phyloP scores from a whole-genome alignment of 1,140 invertebrate species.

The Plectrocnemia conspersa region DNA sequence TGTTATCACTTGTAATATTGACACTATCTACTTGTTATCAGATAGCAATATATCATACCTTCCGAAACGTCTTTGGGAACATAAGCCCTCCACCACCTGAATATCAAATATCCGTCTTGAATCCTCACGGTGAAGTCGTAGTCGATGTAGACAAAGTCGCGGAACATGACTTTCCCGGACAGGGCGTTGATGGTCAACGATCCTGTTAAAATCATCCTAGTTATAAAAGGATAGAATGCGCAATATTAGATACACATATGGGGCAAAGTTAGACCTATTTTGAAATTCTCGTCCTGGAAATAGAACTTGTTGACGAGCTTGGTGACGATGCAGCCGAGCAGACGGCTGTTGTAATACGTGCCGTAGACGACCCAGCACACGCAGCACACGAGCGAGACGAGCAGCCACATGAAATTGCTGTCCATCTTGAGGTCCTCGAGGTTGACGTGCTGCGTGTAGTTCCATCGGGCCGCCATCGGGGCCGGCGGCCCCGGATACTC shows the following conservation, averaged over 20 bases:
- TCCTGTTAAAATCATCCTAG: slow-evolving; percentile 55
- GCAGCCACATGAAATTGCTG: slow-evolving; percentile 69
- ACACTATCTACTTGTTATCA: too few relatives aligned
- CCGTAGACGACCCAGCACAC: slow-evolving; percentile 91
- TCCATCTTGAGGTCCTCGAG: slow-evolving; percentile 74
- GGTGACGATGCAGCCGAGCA: slow-evolving; percentile 85
- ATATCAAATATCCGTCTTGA: slow-evolving; percentile 96
- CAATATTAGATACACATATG: slow-evolving; percentile 15
- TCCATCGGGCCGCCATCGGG: slow-evolving; percentile 53
- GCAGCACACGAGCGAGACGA: slow-evolving; percentile 74
- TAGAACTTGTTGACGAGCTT: slow-evolving; percentile 85
- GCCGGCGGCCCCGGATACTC: not conserved
- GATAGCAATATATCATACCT: slow-evolving; percentile 54
- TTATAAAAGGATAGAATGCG: slow-evolving; percentile 25
- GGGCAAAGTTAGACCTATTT: slow-evolving; percentile 74
- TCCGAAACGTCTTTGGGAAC: slow-evolving; percentile 91
- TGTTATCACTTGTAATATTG: too few relatives aligned
- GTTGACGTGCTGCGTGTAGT: slow-evolving; percentile 52
- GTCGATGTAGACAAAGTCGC: slow-evolving; percentile 91
- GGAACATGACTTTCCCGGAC: slow-evolving; percentile 98
- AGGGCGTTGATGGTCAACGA: slow-evolving; percentile 91
- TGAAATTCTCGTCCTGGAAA: slow-evolving; percentile 79
- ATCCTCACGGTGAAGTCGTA: slow-evolving; percentile 90
- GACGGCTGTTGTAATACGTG: slow-evolving; percentile 90
- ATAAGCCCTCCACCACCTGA: slow-evolving; percentile 94